A percentile compares a stretch with the other conserved stretches of the same genome.
Evolutionary conservation across 2,888 invertebrate genomes (phyloP).

Genomic region (Lissonota sp.): DNA sequence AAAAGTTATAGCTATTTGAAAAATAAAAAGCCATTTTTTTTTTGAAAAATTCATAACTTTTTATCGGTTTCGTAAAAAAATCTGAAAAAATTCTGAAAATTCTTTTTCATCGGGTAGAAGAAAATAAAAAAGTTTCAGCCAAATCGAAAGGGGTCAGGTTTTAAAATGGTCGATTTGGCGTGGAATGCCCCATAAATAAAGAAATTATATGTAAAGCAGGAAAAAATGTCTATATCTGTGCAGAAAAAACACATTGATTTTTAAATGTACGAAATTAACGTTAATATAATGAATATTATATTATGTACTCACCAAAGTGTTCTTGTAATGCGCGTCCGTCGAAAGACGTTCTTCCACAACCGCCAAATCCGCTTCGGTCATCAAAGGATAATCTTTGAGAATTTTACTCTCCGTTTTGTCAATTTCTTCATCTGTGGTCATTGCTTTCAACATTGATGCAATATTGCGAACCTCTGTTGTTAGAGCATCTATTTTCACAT

Average conservation of each 20-base stretch:
- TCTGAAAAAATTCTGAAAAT: too few species aligned
- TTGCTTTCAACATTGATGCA: constrained; percentile 35
- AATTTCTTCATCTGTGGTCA: constrained; percentile 39
- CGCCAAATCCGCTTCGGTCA: constrained; percentile 40
- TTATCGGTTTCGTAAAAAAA: too few species aligned
- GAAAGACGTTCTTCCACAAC: constrained; percentile 39
- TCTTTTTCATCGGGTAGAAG: too few species aligned
- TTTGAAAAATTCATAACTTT: too few species aligned
- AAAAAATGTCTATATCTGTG: constrained; percentile 35
- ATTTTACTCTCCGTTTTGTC: constrained; percentile 45
- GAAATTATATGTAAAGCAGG: too few species aligned
- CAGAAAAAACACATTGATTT: constrained; percentile 41
- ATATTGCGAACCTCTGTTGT: constrained; percentile 41
- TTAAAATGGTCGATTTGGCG: too few species aligned
- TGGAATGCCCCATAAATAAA: too few species aligned
- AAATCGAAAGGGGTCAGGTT: too few species aligned
- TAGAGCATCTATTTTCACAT: constrained; percentile 48
- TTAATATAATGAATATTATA: constrained; percentile 39
- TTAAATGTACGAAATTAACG: constrained; percentile 32
- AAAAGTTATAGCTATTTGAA: too few species aligned
- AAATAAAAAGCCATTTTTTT: too few species aligned
- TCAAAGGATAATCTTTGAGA: constrained; percentile 42
- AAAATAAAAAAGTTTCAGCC: too few species aligned
- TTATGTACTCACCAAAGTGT: constrained; percentile 41
- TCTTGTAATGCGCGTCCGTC: constrained; percentile 44